Evolutionary conservation across 2,113 vertebrate genomes (phyloP).

Genomic region (Brienomyrus brachyistius): DNA sequence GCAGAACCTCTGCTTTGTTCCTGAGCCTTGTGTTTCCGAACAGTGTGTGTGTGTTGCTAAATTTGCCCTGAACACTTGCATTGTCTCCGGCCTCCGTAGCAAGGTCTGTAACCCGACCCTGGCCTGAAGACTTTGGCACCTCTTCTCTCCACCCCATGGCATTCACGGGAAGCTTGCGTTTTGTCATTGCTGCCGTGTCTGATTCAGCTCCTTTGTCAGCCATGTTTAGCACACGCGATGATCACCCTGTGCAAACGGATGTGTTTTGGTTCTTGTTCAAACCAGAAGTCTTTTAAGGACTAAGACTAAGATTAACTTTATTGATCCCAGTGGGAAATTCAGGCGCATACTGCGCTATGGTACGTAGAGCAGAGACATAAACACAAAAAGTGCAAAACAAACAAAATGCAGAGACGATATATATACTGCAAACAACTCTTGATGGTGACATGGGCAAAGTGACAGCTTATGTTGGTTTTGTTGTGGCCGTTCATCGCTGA

Average conservation of each 20-base stretch:
- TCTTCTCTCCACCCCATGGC: not conserved
- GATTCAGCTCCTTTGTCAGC: not conserved
- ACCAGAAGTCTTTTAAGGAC: not conserved
- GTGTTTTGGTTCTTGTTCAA: not conserved
- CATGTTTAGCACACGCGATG: not conserved
- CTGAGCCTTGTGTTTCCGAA: not conserved
- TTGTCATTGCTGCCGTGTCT: constrained; percentile 29
- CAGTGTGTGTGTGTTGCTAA: constrained; percentile 3
- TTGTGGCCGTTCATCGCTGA: not conserved
- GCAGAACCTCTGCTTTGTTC: not conserved
- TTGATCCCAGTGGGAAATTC: not conserved
- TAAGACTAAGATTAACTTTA: not conserved
- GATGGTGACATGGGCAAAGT: not conserved
- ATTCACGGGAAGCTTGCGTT: constrained; percentile 6
- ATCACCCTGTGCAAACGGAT: not conserved
- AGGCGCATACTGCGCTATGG: not conserved
- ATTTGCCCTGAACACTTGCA: constrained; percentile 3
- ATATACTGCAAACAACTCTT: not conserved
- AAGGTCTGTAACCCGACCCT: constrained; percentile 19
- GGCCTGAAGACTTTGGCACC: constrained; percentile 13
- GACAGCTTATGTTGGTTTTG: not conserved
- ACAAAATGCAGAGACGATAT: not conserved
- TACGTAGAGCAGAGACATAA: not conserved
- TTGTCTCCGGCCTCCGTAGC: constrained; percentile 14
- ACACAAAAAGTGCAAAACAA: not conserved